These are phyloP conservation scores for Archips xylosteana DNA, from an alignment of 2,888 invertebrate genomes.

Conservation along the genomic window DNA sequence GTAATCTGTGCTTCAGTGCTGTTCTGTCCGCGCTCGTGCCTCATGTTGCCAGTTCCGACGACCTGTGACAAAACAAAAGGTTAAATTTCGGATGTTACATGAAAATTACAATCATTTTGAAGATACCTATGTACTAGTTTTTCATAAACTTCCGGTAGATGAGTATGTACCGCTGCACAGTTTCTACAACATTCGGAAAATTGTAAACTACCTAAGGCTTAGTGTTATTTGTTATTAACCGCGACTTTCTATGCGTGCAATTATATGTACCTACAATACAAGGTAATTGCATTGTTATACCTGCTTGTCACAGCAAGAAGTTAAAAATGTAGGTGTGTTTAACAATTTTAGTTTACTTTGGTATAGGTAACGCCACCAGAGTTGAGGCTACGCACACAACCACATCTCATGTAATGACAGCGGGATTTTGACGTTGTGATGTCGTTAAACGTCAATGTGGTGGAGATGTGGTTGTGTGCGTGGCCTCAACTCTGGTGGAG, in stretches of 20 bases:
- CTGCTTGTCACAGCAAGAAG: too few species aligned
- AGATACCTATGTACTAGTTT: background rate
- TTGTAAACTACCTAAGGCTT: background rate
- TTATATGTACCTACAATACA: too few species aligned
- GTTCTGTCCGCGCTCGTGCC: background rate
- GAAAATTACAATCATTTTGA: conserved; percentile 4
- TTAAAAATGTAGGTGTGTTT: too few species aligned
- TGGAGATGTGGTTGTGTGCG: too few species aligned
- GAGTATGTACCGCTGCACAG: background rate
- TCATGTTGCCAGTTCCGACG: background rate
- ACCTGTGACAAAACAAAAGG: conserved; percentile 5
- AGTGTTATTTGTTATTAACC: background rate
- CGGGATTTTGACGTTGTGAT: too few species aligned
- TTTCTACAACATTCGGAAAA: conserved; percentile 1
- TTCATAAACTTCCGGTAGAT: conserved; percentile 8
- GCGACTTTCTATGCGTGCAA: background rate
- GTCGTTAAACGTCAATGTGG: too few species aligned
- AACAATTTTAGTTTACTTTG: too few species aligned
- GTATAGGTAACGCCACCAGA: too few species aligned
- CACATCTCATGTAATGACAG: too few species aligned
- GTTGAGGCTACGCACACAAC: too few species aligned
- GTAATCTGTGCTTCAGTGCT: background rate
- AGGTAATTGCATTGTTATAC: too few species aligned
- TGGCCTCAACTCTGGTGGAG: too few species aligned
- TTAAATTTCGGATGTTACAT: conserved; percentile 4